These are phyloP conservation scores for Podiceps cristatus DNA, from an alignment of 2,113 vertebrate species.

Conservation along the genomic window DNA sequence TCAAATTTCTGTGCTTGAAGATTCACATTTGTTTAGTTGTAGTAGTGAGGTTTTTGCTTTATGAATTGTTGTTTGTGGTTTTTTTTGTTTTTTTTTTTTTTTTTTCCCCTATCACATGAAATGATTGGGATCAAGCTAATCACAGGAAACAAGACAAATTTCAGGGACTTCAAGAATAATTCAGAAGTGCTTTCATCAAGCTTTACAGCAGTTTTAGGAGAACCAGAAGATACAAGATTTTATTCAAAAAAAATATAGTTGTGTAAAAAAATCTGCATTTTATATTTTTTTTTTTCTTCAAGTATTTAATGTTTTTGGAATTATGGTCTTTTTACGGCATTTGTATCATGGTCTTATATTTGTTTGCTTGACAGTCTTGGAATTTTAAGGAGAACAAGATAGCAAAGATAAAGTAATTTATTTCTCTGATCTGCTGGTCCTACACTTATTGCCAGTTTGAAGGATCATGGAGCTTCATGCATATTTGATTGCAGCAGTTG, in stretches of 20 bases:
- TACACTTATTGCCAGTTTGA: slow-evolving; percentile 20
- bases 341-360: background rate
- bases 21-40: accelerated
- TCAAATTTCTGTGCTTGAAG: background rate
- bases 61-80: background rate
- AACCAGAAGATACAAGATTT: background rate
- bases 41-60: background rate
- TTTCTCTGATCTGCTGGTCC: slow-evolving; percentile 14
- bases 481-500: slow-evolving; percentile 49
- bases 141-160: background rate
- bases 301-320: background rate
- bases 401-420: background rate
- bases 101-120: background rate
- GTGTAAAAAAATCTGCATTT: background rate
- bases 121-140: background rate
- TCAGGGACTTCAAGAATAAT: background rate
- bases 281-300: background rate
- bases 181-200: background rate
- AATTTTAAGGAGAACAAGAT: background rate
- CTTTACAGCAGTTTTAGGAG: background rate
- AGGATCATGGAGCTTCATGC: slow-evolving; percentile 27
- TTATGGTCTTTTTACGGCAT: background rate
- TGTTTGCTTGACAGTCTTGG: background rate
- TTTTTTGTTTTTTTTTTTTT: no score
- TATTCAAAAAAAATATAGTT: background rate